These are phyloP conservation scores for Heliothis peltigera DNA, from an alignment of 2,888 invertebrate genomes.

Conservation along the genomic window DNA sequence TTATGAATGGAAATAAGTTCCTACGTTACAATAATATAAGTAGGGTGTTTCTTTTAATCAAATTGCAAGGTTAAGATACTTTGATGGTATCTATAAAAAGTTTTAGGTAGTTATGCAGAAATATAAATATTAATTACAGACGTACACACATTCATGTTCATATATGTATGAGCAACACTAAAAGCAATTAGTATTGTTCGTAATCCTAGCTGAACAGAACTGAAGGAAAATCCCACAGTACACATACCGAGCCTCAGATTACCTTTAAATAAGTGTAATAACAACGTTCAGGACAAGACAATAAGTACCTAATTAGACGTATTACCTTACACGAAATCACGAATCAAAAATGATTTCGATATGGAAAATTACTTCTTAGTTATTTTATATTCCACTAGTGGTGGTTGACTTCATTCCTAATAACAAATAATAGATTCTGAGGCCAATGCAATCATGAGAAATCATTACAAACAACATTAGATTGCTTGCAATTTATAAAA, in stretches of 20 bases:
- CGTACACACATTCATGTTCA: background rate
- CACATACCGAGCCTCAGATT: constrained; percentile 33
- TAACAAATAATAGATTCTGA: constrained; percentile 74
- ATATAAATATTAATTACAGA: background rate
- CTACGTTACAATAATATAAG: too few relatives aligned
- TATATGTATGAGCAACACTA: constrained; percentile 5
- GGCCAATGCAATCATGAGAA: constrained; percentile 73
- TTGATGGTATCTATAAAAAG: too few relatives aligned
- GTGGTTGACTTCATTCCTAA: constrained; percentile 71
- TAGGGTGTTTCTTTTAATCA: too few relatives aligned
- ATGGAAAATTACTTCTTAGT: constrained; percentile 67
- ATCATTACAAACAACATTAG: constrained; percentile 74
- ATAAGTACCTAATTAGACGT: constrained; percentile 40
- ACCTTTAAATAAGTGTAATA: constrained; percentile 28
- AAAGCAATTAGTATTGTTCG: constrained; percentile 25
- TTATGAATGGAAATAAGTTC: too few relatives aligned
- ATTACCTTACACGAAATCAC: constrained; percentile 63
- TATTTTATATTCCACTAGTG: constrained; percentile 54
- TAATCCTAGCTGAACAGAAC: constrained; percentile 11
- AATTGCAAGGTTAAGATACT: too few relatives aligned
- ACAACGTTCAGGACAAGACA: constrained; percentile 45
- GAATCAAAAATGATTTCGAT: constrained; percentile 66
- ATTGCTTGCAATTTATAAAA: constrained; percentile 75
- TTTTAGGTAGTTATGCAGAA: too few relatives aligned
- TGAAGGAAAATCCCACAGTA: constrained; percentile 34